Evolutionary conservation across 2,113 vertebrate species (phyloP).

Genomic region (Lanius collurio): DNA sequence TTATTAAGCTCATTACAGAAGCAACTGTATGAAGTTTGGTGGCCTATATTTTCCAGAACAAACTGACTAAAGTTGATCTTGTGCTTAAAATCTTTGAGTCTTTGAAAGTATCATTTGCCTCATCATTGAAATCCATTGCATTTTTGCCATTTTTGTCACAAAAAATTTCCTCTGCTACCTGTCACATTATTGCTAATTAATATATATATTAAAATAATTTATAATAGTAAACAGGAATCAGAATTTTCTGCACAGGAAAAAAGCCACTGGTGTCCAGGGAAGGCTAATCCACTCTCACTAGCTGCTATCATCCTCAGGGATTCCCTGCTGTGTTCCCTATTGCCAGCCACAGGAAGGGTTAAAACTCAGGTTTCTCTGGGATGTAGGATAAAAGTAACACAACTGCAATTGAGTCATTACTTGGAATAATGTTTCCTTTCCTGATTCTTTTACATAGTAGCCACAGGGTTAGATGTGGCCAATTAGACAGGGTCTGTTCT

Average conservation of each 20-base stretch:
- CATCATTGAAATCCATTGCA: not conserved
- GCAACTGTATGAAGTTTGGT: not conserved
- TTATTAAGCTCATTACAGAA: constrained; percentile 20
- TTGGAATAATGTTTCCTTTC: not conserved
- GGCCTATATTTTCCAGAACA: constrained; percentile 8
- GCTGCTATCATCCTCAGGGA: not conserved
- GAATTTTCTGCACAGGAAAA: not conserved
- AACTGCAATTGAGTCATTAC: not conserved
- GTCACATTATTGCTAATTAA: not conserved
- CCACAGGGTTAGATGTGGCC: not conserved
- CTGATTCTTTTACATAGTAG: not conserved
- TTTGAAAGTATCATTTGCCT: not conserved
- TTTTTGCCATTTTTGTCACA: not conserved
- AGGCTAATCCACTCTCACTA: not conserved
- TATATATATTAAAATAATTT: not conserved
- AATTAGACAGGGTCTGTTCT: not conserved
- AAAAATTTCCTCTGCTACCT: not conserved
- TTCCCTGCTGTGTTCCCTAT: not conserved
- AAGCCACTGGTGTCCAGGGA: not conserved
- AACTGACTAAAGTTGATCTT: not conserved
- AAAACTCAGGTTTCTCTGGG: not conserved
- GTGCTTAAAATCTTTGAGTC: not conserved
- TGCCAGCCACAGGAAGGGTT: not conserved
- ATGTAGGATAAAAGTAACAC: not conserved
- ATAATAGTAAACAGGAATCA: not conserved